Evolutionary conservation across 2,888 invertebrate species (phyloP), one percentile per base, ranked within the genome.

Genomic region (Tupiocoris notatus): DNA sequence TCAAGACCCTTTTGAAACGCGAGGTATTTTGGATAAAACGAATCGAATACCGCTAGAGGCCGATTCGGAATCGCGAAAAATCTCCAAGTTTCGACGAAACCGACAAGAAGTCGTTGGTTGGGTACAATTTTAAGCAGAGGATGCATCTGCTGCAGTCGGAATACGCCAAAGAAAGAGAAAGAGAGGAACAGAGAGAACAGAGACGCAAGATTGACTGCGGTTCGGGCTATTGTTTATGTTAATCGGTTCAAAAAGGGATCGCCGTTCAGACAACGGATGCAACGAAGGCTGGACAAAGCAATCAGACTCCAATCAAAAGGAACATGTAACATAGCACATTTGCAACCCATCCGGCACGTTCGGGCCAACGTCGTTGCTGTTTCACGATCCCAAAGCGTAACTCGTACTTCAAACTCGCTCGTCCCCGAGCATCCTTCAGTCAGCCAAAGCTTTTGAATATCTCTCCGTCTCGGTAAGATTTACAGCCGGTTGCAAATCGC

Each of bases 301-400:
- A 70, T 70, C 70, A 70, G 70, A 23, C 70, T n/a, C 59, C 59
- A 70, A 70, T 70, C 70, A 59, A 59, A 18, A 59, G 23, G 23
- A 59, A 70, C 70, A 59, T 70, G 70, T 23, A 24, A 59, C 70
- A 70, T 70, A 70, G 70, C 70, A 70, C 70, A 70, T 59, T 59
- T 70, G 61, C 70, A 70, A 67, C 67, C 59, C 59, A 39, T 39
- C 39, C 39, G 39, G 39, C 39, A 39, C 39, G n/a, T 39, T 39
- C 39, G 39, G 39, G 39, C 3, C 12, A n/a, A n/a, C n/a, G n/a
- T n/a, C n/a, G n/a, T 39, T n/a, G n/a, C 16, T 59, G 23, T 22
- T 18, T 20, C 18, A 39, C 18, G 65, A 18, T n/a, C 18, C 67
- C 20, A 9, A n/a, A 56, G 23, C 67, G 57, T 67, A 67, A 67